Conservation (phyloP, 1,140 invertebrate species). For the Arctopsyche grandis region DNA sequence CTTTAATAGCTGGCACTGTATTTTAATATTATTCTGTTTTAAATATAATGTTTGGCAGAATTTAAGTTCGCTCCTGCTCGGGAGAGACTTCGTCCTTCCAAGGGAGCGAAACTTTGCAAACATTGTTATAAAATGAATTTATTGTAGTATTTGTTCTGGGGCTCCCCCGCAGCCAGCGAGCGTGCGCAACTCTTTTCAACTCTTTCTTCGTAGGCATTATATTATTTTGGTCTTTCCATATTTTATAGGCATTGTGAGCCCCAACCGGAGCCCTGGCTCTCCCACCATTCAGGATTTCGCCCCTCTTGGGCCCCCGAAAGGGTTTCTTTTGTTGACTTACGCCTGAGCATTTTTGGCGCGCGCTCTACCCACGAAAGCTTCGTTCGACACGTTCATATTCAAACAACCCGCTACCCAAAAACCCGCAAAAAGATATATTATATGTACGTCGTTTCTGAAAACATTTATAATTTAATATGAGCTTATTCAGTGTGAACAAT, state of each 20-base stretch:
- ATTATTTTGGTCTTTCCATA: constrained; percentile 54
- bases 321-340: constrained; percentile 51
- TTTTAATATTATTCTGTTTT: too few species aligned
- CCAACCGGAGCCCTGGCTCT: neutral
- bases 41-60: neutral
- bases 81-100: neutral
- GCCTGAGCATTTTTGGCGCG: constrained; percentile 46
- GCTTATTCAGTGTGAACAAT: neutral
- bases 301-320: constrained; percentile 43
- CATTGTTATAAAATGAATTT: constrained; percentile 54
- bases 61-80: neutral
- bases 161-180: neutral
- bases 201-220: constrained; percentile 53
- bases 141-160: constrained; percentile 53
- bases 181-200: constrained; percentile 50
- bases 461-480: constrained; percentile 19
- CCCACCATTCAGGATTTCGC: neutral
- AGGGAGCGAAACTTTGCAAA: constrained; percentile 43
- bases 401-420: neutral
- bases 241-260: constrained; percentile 52
- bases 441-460: too few species aligned
- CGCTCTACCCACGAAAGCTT: neutral
- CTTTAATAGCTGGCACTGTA: too few species aligned
- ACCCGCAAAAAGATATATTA: too few species aligned
- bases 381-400: constrained; percentile 16